Conservation (phyloP, 2,888 invertebrate species). For the Hemaris fuciformis region DNA sequence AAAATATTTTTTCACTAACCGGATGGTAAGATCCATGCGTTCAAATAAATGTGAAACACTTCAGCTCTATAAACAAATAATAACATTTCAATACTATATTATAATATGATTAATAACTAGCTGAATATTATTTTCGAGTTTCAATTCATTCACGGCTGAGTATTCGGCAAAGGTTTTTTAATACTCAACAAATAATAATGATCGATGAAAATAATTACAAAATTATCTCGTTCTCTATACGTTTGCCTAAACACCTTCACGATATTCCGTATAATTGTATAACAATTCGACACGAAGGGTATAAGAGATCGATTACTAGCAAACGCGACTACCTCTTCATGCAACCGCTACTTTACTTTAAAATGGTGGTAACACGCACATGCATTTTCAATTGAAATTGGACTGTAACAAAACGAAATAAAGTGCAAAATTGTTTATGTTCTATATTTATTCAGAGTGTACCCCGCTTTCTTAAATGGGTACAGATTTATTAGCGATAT, state of each 20-base stretch:
- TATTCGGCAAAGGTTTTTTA: too few species aligned
- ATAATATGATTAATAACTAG: too few species aligned
- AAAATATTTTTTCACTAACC: too few species aligned
- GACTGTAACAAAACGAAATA: not conserved
- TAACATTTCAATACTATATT: too few species aligned
- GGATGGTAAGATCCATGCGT: too few species aligned
- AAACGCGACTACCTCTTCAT: not conserved
- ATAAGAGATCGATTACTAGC: not conserved
- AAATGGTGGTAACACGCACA: not conserved
- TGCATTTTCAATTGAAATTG: not conserved
- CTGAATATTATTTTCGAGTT: too few species aligned
- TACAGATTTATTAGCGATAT: slow-evolving; percentile 33
- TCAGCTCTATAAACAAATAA: too few species aligned
- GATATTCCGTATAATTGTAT: not conserved
- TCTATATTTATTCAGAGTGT: not conserved
- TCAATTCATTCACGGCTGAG: too few species aligned
- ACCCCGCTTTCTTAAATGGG: slow-evolving; percentile 12
- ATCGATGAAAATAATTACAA: not conserved
- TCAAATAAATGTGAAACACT: too few species aligned
- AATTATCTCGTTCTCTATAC: not conserved
- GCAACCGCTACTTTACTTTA: not conserved
- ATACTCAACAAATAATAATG: too few species aligned
- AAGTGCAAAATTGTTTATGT: not conserved
- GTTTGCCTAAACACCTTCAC: not conserved
- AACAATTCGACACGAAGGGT: not conserved